Conservation (phyloP, 1,140 invertebrate species). For the Plectrocnemia conspersa region DNA sequence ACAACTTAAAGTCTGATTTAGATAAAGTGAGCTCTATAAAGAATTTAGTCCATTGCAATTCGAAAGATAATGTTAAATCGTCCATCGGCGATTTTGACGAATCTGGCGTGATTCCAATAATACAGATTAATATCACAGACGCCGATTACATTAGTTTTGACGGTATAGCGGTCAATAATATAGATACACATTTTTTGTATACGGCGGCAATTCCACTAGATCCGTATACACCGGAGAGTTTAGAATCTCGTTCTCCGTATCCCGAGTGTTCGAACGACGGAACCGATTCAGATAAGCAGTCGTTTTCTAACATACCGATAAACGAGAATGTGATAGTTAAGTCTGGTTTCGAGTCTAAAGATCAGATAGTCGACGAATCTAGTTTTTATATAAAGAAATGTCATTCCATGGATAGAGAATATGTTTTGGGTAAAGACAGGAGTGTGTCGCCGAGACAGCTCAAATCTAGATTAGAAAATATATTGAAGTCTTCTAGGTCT, state of each 20-base stretch:
- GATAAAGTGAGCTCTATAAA: neutral
- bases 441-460: constrained; percentile 56
- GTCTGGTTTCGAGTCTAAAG: constrained; percentile 31
- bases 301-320: constrained; percentile 35
- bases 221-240: constrained; percentile 72
- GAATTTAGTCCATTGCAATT: constrained; percentile 1
- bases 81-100: constrained; percentile 21
- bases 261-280: constrained; percentile 44
- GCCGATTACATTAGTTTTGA: constrained; percentile 45
- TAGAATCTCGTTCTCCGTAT: constrained; percentile 67
- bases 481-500: constrained; percentile 20
- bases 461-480: constrained; percentile 47
- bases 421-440: constrained; percentile 39
- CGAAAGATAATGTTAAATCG: constrained; percentile 16
- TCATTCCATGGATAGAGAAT: constrained; percentile 20
- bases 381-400: constrained; percentile 27
- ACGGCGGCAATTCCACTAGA: constrained; percentile 49
- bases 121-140: constrained; percentile 52
- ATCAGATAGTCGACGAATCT: constrained; percentile 18
- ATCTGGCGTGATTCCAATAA: constrained; percentile 40
- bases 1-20: neutral
- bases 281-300: constrained; percentile 20
- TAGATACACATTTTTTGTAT: constrained; percentile 51
- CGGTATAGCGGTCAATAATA: constrained; percentile 52
- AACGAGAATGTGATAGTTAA: constrained; percentile 34